Base-by-base conservation (phyloP, 1,140 invertebrate genomes). In the Caenorhabditis elegans region DNA sequence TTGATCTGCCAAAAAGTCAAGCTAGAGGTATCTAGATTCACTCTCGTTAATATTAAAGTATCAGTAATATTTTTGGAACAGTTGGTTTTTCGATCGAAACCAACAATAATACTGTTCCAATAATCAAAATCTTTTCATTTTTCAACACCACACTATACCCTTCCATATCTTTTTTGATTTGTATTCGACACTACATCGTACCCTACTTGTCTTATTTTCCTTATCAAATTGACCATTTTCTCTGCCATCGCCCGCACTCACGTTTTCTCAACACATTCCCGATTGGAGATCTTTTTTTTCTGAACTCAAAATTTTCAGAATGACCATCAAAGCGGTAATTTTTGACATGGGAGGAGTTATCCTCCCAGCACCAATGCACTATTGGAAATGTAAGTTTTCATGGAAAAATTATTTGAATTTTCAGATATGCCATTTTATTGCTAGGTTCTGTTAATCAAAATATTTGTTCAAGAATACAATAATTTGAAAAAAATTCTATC, bases 341-440 rank as follows among this genome's bases (percentile, higher is more conserved):
- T 91, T 91, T 88, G 90, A 91, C 78, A 86, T 91, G 87, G 90
- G 90, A 24, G 90, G 90, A 31, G 90, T 91, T 10, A 70, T 91
- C 8, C 70, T 90, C 5, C 90, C 90, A 28, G 84, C 86, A 8
- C 90, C 90, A 22, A 78, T 87, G 46, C 48, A 55, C 15, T 24
- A 86, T 8, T 91, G 90, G 84, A 76, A 81, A 86, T 86, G 90
- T 90, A 83, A 53, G 78, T 36, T 11, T 28, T 15, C 1, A 26
- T 26, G 11, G 11, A 10, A 15, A 28, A 34, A 43, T 43, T 43
- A 15, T 5, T 15, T 43, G 39, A 43, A 43, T 15, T 43, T 43
- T 15, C n/a, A n/a, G n/a, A n/a, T n/a, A 43, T 6, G 34, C 47
- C 15, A 11, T 65, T 77, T 78, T 76, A 8, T n/a, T 17, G n/a